These are phyloP conservation scores for Saccopteryx bilineata DNA, from an alignment of 2,113 vertebrate species.

Conservation along the genomic window DNA sequence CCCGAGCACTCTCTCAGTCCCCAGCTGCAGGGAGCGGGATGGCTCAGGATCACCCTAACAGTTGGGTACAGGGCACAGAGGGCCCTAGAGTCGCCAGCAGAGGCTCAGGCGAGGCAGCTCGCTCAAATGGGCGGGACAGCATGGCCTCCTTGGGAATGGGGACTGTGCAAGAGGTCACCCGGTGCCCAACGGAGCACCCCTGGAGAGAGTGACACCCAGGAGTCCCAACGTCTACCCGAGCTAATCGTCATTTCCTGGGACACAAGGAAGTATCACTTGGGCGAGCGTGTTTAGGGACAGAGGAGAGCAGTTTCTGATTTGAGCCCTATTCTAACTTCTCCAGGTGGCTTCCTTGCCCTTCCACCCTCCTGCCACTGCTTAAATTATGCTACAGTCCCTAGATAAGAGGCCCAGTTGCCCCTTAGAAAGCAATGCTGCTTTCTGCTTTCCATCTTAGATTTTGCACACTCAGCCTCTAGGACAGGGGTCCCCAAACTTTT, in stretches of 20 bases:
- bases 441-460: not conserved
- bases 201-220: not conserved
- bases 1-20: not conserved
- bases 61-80: not conserved
- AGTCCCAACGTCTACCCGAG: slow-evolving; percentile 32
- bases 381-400: not conserved
- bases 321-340: not conserved
- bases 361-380: slow-evolving; percentile 27
- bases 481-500: too few relatives aligned
- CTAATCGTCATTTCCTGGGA: slow-evolving; percentile 80
- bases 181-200: slow-evolving; percentile 22
- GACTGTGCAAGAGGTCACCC: not conserved
- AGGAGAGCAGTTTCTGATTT: not conserved
- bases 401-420: not conserved
- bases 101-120: not conserved
- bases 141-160: not conserved
- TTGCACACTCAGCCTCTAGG: not conserved
- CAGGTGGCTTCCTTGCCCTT: not conserved
- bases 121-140: not conserved
- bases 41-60: not conserved
- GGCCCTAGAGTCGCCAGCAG: not conserved
- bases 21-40: not conserved
- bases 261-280: slow-evolving; percentile 71
- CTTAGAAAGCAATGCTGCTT: not conserved
- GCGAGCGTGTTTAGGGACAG: not conserved